A percentile compares a stretch with the other conserved stretches of the same genome.
phyloP scores from a whole-genome alignment of 2,113 vertebrate genomes.

The Oxyura jamaicensis region DNA sequence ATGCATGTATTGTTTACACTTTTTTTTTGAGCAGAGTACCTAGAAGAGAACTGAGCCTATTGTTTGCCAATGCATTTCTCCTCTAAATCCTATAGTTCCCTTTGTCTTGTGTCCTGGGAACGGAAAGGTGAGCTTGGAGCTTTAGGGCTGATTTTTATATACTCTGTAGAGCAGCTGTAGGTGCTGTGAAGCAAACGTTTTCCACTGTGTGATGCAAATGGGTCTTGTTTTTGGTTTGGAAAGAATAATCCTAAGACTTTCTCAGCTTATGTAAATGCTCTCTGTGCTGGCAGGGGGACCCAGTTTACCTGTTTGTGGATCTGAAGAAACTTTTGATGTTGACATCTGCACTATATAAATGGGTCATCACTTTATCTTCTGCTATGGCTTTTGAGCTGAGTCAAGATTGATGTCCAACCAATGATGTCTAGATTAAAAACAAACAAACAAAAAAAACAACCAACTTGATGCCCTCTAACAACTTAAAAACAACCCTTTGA shows the following conservation, averaged over 20 bases:
- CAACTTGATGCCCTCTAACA: background rate
- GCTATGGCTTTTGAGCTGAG: background rate
- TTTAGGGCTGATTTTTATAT: background rate
- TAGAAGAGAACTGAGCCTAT: background rate
- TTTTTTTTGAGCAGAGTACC: background rate
- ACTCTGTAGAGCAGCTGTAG: background rate
- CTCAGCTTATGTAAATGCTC: background rate
- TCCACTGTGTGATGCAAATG: background rate
- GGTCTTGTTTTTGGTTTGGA: background rate
- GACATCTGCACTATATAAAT: background rate
- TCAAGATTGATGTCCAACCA: fast-evolving
- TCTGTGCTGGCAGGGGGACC: background rate
- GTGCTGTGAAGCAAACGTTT: background rate
- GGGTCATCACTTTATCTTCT: background rate
- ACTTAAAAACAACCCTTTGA: background rate
- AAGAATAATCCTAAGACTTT: background rate
- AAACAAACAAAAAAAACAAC: too few relatives aligned
- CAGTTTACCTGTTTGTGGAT: background rate
- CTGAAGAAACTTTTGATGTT: background rate
- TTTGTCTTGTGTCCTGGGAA: background rate
- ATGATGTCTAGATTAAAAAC: background rate
- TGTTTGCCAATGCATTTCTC: background rate
- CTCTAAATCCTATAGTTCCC: background rate
- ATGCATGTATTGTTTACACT: background rate
- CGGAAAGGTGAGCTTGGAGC: background rate